Evolutionary conservation across 2,888 invertebrate species (phyloP), one percentile per base, ranked within the genome.

Genomic region (Sialis lutaria): DNA sequence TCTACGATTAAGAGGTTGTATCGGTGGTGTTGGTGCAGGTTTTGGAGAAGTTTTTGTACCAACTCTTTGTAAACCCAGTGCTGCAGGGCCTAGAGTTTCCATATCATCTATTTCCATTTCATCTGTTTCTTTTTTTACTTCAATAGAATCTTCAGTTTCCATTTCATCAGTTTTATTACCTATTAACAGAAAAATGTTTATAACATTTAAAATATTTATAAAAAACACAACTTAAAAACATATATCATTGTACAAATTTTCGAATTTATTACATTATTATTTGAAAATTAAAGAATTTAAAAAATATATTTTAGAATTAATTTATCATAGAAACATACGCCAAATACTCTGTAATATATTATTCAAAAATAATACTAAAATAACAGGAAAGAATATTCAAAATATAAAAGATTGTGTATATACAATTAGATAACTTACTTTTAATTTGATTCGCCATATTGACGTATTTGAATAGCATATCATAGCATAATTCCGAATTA

Each of bases 371-470:
- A 22, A 22, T 22, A 22, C 4, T 22, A 22, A 22, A 22, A 22
- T 22, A 22, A 22, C 22, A 22, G 22, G 22, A 22, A 22, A 22
- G 22, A 22, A 22, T 22, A 22, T 22, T 22, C 22, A 22, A 22
- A 22, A 22, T 22, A 22, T 22, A 22, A 22, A 22, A 22, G 22
- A 22, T 22, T 22, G 22, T 22, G 22, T 22, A 22, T 22, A 22
- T 22, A 22, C 22, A 22, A 22, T 22, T 22, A 22, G 22, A 22
- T 22, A 71, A 77, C 79, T 79, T 73, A 80, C 80, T 79, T 79
- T 81, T 77, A 72, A 78, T 75, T 74, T 75, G 72, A 72, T 81
- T 79, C 77, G 82, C 82, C 82, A 82, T 82, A 70, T 82, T 82
- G 79, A 74, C 73, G 69, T 72, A 58, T 61, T 65, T 60, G 60